Percentiles rank a stretch among this genome's conserved stretches.
phyloP scores from a whole-genome alignment of 2,113 vertebrate genomes.

The Cyphomyrus plagiostoma region DNA sequence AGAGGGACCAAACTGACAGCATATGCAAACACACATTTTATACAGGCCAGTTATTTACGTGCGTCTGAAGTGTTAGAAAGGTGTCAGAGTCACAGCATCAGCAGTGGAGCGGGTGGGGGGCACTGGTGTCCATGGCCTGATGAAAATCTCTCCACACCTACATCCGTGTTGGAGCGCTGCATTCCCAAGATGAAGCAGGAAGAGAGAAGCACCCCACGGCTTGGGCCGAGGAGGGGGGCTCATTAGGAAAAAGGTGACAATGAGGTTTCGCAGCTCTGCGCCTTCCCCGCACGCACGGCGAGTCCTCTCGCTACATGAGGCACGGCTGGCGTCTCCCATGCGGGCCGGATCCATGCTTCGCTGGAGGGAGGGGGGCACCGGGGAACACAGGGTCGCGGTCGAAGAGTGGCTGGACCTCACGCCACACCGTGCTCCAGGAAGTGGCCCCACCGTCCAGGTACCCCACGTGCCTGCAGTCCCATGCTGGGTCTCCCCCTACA shows the following conservation, averaged over 20 bases:
- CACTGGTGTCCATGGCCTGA: not conserved
- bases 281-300: constrained; percentile 47
- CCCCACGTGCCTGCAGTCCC: not conserved
- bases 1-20: not conserved
- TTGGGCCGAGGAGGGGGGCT: constrained; percentile 42
- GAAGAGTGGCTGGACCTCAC: not conserved
- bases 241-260: constrained; percentile 74
- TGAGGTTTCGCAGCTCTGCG: constrained; percentile 61
- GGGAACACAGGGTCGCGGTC: not conserved
- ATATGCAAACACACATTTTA: not conserved
- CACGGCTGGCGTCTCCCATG: constrained; percentile 39
- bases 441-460: not conserved
- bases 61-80: not conserved
- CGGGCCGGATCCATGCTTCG: constrained; percentile 27
- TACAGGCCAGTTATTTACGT: not conserved
- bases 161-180: constrained; percentile 30
- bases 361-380: not conserved
- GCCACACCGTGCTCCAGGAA: not conserved
- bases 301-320: constrained; percentile 41
- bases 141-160: constrained; percentile 23
- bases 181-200: constrained; percentile 48
- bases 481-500: constrained; percentile 24
- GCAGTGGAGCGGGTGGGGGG: not conserved
- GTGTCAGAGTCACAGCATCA: not conserved
- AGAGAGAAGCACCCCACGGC: constrained; percentile 34